These are phyloP conservation scores for Eurystomus gularis DNA, from an alignment of 2,113 vertebrate species.

Conservation along the genomic window DNA sequence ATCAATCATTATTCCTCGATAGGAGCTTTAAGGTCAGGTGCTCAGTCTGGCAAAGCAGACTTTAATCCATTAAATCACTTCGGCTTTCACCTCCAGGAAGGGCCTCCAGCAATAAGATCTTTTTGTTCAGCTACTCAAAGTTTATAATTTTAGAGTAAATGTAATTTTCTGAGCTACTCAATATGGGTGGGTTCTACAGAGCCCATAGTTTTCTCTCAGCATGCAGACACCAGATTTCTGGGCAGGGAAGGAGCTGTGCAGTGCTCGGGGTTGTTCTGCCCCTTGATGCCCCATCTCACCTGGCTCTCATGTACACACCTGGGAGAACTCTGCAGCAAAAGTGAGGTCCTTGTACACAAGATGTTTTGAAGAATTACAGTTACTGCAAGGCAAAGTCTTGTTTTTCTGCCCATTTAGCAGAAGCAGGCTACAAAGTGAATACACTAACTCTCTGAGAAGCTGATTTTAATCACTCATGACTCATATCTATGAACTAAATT, in stretches of 20 bases:
- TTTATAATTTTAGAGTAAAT: background rate
- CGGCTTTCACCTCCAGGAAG: background rate
- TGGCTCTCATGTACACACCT: accelerated
- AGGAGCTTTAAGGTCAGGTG: background rate
- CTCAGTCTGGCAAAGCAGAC: background rate
- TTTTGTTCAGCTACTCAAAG: background rate
- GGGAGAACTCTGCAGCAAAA: background rate
- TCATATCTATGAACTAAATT: constrained; percentile 18
- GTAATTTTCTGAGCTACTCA: background rate
- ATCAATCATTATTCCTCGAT: background rate
- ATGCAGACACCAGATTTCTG: background rate
- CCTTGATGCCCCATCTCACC: background rate
- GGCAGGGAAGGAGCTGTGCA: background rate
- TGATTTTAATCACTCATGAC: background rate
- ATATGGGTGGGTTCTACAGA: background rate
- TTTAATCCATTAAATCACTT: background rate
- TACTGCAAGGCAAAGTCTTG: background rate
- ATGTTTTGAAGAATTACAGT: background rate
- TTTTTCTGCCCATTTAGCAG: background rate
- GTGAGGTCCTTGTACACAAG: background rate
- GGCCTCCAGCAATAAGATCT: background rate
- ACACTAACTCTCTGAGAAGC: background rate
- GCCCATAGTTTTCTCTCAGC: background rate
- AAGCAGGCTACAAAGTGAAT: background rate
- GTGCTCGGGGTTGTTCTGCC: background rate